Evolutionary conservation across 2,888 invertebrate genomes (phyloP), one percentile per base, ranked within the genome.

Genomic region (Drosophila picticornis): DNA sequence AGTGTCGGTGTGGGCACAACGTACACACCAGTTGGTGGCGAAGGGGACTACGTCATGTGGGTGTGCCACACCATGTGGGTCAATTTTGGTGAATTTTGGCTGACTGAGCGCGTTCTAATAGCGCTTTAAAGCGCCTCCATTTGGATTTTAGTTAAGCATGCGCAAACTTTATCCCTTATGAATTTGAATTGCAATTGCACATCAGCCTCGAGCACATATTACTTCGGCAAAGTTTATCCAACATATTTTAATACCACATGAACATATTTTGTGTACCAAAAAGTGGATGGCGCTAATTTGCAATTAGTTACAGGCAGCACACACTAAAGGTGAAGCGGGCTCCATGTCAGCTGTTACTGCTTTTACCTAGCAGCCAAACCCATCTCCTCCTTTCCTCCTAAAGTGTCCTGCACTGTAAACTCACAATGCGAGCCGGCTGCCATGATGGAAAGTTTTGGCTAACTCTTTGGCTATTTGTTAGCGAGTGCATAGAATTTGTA

Each of bases 171-270:
- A 61, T 31, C 61, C 73, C 83, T 73, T 76, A 79, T 85, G 78
- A 84, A 83, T 83, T 76, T 68, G 64, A 72, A 83, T 79, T 83
- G 85, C 85, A 88, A 84, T 69, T 79, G 79, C 85, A 83, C 48
- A 69, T 72, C 66, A 63, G 77, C 74, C 78, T 69, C 55, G 27
- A 66, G 84, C 69, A 64, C 65, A 68, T 76, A 79, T 72, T 65
- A 63, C 83, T 68, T 55, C 58, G 19, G 51, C 19, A 67, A 82
- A 84, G 60, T 77, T 82, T 66, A 67, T 60, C 65, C 71, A 57
- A 71, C 76, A 66, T 75, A 67, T 75, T 79, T 71, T 55, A 77
- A 79, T 75, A 51, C 75, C 64, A 29, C 55, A 56, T 48, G 64
- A 72, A 67, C 63, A 66, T 65, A 58, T 61, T 61, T 58, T 58